Percentiles rank a stretch among this genome's conserved stretches.
Evolutionary conservation across 2,888 invertebrate genomes (phyloP).

Genomic region (Lepidochitona cinerea): DNA sequence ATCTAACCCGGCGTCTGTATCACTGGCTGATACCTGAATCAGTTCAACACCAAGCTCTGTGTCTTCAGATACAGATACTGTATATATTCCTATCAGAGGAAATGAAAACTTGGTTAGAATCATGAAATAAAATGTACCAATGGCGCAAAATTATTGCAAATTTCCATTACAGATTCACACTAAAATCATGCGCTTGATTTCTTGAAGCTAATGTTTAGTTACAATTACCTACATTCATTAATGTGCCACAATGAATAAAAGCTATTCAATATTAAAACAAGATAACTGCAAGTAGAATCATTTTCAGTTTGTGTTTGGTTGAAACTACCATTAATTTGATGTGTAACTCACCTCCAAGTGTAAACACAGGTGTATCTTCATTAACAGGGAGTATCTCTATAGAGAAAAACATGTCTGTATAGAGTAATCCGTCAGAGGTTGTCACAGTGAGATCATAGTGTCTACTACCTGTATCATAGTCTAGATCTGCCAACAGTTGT

Average conservation of each 20-base stretch:
- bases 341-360: slow-evolving; percentile 25
- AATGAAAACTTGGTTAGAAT: too few relatives aligned
- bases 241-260: too few relatives aligned
- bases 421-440: slow-evolving; percentile 31
- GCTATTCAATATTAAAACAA: too few relatives aligned
- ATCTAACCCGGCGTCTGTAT: slow-evolving; percentile 19
- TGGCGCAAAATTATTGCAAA: too few relatives aligned
- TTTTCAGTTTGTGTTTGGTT: too few relatives aligned
- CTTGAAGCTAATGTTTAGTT: too few relatives aligned
- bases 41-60: slow-evolving; percentile 20
- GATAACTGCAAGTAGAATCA: too few relatives aligned
- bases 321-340: too few relatives aligned
- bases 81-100: neutral
- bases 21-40: slow-evolving; percentile 30
- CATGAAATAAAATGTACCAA: too few relatives aligned
- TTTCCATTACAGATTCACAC: too few relatives aligned
- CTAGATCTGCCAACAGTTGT: slow-evolving; percentile 28
- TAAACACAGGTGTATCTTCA: slow-evolving; percentile 38
- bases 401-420: slow-evolving; percentile 24
- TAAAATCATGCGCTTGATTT: too few relatives aligned
- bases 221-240: too few relatives aligned
- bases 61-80: neutral
- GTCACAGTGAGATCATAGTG: slow-evolving; percentile 30
- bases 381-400: slow-evolving; percentile 37
- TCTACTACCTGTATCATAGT: slow-evolving; percentile 32